Conservation (phyloP, 2,888 invertebrate species). For the Chaetoderma sp. region DNA sequence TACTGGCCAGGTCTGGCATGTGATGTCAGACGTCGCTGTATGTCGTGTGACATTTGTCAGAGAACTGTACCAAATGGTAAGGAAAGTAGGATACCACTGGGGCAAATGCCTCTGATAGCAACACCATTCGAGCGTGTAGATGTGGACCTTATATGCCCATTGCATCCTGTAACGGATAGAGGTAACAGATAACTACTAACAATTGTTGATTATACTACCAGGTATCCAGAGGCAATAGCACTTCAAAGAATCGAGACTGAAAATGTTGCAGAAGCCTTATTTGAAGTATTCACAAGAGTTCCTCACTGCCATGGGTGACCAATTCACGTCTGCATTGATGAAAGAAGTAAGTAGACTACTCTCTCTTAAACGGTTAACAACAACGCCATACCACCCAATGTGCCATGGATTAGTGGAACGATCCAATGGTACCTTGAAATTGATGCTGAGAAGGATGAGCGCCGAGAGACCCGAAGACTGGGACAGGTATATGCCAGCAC, state of each 20-base stretch:
- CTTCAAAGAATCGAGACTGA: slow-evolving; percentile 27
- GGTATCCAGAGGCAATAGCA: too few species aligned
- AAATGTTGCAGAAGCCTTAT: too few species aligned
- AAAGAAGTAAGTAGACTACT: slow-evolving; percentile 28
- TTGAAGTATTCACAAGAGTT: slow-evolving; percentile 31
- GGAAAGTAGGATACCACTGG: slow-evolving; percentile 25
- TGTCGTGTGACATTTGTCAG: slow-evolving; percentile 39
- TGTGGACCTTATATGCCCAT: slow-evolving; percentile 41
- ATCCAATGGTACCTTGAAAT: neutral
- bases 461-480: too few species aligned
- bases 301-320: slow-evolving; percentile 34
- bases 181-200: slow-evolving; percentile 35
- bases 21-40: slow-evolving; percentile 23
- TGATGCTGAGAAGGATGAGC: too few species aligned
- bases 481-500: too few species aligned
- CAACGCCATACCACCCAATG: slow-evolving; percentile 22
- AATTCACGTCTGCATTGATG: slow-evolving; percentile 35
- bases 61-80: slow-evolving; percentile 29
- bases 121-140: slow-evolving; percentile 34
- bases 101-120: slow-evolving; percentile 30
- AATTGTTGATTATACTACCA: too few species aligned
- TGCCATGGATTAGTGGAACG: slow-evolving; percentile 8
- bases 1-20: slow-evolving; percentile 35
- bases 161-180: slow-evolving; percentile 25
- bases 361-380: slow-evolving; percentile 16